phyloP scores from a whole-genome alignment of 2,797 vertebrate genomes.

The Hylomyscus alleni region DNA sequence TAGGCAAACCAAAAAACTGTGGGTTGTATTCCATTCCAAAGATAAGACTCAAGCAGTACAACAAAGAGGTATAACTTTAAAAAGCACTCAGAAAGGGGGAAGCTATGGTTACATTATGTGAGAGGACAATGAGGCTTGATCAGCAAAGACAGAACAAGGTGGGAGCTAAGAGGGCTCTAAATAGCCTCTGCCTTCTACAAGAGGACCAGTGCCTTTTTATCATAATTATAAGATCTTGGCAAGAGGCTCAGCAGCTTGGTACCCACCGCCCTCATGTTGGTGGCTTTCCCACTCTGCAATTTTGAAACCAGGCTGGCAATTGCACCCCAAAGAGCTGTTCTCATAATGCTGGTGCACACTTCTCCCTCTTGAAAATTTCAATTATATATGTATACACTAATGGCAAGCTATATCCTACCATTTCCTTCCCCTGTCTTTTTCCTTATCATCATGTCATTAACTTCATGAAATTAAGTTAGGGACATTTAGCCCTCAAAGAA shows the following conservation, averaged over 20 bases:
- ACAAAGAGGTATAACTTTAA: slow-evolving; percentile 73
- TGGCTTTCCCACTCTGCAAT: slow-evolving; percentile 62
- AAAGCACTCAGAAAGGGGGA: slow-evolving; percentile 43
- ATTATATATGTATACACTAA: slow-evolving; percentile 74
- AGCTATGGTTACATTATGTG: slow-evolving; percentile 19
- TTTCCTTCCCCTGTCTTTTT: slow-evolving; percentile 67
- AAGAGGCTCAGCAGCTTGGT: slow-evolving; percentile 58
- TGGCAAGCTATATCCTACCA: slow-evolving; percentile 67
- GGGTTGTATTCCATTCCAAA: slow-evolving; percentile 65
- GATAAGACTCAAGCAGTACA: slow-evolving; percentile 71
- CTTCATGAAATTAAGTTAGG: slow-evolving; percentile 80
- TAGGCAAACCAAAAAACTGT: slow-evolving; percentile 25
- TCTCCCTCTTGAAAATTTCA: slow-evolving; percentile 72
- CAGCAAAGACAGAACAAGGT: slow-evolving; percentile 49
- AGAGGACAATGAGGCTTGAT: slow-evolving; percentile 45
- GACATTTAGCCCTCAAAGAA: slow-evolving; percentile 76
- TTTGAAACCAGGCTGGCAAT: slow-evolving; percentile 78
- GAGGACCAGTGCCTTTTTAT: slow-evolving; percentile 30
- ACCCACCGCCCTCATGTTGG: slow-evolving; percentile 55
- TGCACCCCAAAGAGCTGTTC: slow-evolving; percentile 75
- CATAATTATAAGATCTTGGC: slow-evolving; percentile 33
- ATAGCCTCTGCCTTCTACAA: slow-evolving; percentile 50
- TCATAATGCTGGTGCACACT: neutral
- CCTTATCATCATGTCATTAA: slow-evolving; percentile 69
- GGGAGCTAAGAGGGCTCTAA: neutral